A percentile compares a stretch with the other conserved stretches of the same genome.
phyloP scores from a whole-genome alignment of 23 tunicate species.

The Pegea sp. region DNA sequence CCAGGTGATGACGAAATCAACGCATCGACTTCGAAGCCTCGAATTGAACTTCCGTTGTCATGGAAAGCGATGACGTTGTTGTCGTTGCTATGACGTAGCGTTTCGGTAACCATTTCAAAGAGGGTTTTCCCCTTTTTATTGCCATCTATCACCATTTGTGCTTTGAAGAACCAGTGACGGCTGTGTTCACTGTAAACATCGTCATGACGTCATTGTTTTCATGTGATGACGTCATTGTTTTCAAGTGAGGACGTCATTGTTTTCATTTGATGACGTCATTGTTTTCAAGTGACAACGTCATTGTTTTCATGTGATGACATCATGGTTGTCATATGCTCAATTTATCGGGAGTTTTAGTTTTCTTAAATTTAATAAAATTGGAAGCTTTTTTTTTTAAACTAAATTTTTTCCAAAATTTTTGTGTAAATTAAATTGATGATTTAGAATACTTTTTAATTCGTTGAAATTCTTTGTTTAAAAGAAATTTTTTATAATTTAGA shows the following conservation, averaged over 20 bases:
- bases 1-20: conserved; percentile 8
- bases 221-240: too few relatives aligned
- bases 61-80: conserved; percentile 71
- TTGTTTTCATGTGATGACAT: too few relatives aligned
- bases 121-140: conserved; percentile 14
- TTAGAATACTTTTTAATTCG: too few relatives aligned
- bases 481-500: neutral
- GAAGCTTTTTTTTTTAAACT: too few relatives aligned
- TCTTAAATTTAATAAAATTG: neutral
- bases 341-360: neutral
- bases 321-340: too few relatives aligned
- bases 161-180: conserved; percentile 77
- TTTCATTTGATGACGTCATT: too few relatives aligned
- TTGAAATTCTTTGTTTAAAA: neutral
- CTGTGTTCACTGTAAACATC: conserved; percentile 55
- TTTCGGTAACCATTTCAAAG: conserved; percentile 48
- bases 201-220: too few relatives aligned
- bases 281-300: too few relatives aligned
- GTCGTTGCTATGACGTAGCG: conserved; percentile 41
- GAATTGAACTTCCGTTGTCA: conserved; percentile 75
- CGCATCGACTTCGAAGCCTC: conserved; percentile 24
- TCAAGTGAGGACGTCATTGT: too few relatives aligned
- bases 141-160: conserved; percentile 42
- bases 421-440: too few relatives aligned
- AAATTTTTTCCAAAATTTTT: too few relatives aligned